Evolutionary conservation across 2,888 invertebrate species (phyloP), one percentile per base, ranked within the genome.

Genomic region (Hirtodrosophila confusa): DNA sequence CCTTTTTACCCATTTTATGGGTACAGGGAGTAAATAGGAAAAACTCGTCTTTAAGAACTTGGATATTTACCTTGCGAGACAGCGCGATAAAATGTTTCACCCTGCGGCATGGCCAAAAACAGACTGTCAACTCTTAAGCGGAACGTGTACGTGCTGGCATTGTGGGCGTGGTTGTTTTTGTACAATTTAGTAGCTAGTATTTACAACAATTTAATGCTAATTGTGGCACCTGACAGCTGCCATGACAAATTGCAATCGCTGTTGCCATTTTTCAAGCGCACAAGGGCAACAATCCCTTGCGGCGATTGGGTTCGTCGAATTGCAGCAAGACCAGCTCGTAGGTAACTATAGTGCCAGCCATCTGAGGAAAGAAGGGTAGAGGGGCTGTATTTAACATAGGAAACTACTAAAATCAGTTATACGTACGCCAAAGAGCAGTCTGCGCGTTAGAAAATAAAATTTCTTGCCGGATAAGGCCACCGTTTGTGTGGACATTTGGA

Each of bases 261-360:
- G 47, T 48, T 61, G 60, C 43, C 56, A 56, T 31, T 63, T 49
- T 36, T 80, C 71, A 90, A 48, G 69, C 76, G 50, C 91, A 91
- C 69, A 90, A 64, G 35, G 89, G 85, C 40, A 75, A 66, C 49
- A 91, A 70, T 24, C 90, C 91, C 48, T 87, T 86, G 29, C 76
- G 69, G 12, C 90, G 89, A 75, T 86, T 89, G 33, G 90, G 88
- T 70, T 90, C 91, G 69, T 91, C 93, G 75, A 94, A 94, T 88
- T 95, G 94, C 69, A 95, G 88, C 51, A 95, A 90, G n/a, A 95
- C 94, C 39, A 95, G 91, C 86, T 95, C 94, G 75, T 94, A 94
- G 47, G 94, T 94, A 4, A 94, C 92, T 58, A 95, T 93, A 9
- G 93, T 93, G 37, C 94, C 94, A 35, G 93, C 94, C 71, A 93